Conservation (phyloP, 2,113 vertebrate species). For the Saccopteryx leptura region DNA sequence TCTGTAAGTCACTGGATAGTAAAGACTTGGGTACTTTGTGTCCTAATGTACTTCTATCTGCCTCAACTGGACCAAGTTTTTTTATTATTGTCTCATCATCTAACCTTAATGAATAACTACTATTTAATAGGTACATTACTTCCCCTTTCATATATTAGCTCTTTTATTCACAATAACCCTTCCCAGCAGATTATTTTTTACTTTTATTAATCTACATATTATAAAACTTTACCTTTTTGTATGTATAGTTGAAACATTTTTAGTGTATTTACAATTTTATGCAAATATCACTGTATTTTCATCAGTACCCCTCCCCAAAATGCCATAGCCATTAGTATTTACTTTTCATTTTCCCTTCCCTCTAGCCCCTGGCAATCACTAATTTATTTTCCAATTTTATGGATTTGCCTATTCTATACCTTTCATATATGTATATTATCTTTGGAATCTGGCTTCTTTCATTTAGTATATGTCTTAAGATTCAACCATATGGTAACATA, state of each 20-base stretch:
- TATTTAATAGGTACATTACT: not conserved
- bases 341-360: not conserved
- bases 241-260: not conserved
- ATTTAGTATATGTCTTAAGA: not conserved
- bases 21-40: not conserved
- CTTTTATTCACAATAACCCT: not conserved
- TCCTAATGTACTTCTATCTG: not conserved
- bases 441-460: not conserved
- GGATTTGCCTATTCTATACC: not conserved
- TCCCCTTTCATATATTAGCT: not conserved
- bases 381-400: not conserved
- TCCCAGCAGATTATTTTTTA: not conserved
- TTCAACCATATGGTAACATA: not conserved
- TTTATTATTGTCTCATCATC: not conserved
- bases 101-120: not conserved
- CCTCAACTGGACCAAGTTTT: not conserved
- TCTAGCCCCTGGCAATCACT: not conserved
- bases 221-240: not conserved
- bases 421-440: not conserved
- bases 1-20: not conserved
- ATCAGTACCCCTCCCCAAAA: not conserved
- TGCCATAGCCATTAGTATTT: not conserved
- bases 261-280: not conserved
- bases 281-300: not conserved
- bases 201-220: not conserved